Base-by-base conservation (phyloP, 2,888 invertebrate genomes). In the Uloborus plumipes region DNA sequence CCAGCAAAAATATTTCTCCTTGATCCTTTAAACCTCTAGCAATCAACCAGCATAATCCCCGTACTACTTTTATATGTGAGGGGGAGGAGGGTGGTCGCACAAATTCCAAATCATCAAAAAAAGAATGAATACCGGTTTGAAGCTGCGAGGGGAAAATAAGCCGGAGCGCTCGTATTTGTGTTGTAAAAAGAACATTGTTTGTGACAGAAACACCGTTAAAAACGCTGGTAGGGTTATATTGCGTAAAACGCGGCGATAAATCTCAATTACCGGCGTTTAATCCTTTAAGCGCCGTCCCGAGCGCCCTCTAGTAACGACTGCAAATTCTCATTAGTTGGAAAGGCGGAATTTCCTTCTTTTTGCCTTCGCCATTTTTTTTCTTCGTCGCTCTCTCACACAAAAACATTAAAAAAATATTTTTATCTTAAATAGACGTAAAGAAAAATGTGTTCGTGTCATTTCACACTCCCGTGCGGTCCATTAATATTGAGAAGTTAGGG, bases 221-320 rank as follows among this genome's bases (percentile, higher is more conserved):
- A 74, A 26, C 55, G 71, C n/a, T n/a, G 31, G 51, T 39, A 49
- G 39, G 14, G n/a, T 26, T 22, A 16, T 69, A 76, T 53, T 69
- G 51, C 53, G 50, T 65, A 65, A 65, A 74, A 64, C 58, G 58
- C n/a, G 22, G 53, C 47, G 69, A 76, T 76, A 76, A 76, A 76
- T 76, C 76, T 76, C 76, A 76, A 76, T 76, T 76, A 76, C 76
- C 47, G 31, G 49, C 53, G 58, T 67, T 69, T 76, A 76, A 76
- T 76, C 76, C 61, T 59, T 62, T 69, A 69, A 76, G 76, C 67
- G 76, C 69, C 39, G 9, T 39, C 39, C 39, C 39, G 39, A 39
- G 39, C 39, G 39, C 39, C 39, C 39, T 39, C 39, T 39, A 39
- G 39, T 39, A 39, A 39, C 39, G 39, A 39, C 39, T 39, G 39